Base-by-base conservation (phyloP, 2,113 vertebrate species). In the Tichodroma muraria region DNA sequence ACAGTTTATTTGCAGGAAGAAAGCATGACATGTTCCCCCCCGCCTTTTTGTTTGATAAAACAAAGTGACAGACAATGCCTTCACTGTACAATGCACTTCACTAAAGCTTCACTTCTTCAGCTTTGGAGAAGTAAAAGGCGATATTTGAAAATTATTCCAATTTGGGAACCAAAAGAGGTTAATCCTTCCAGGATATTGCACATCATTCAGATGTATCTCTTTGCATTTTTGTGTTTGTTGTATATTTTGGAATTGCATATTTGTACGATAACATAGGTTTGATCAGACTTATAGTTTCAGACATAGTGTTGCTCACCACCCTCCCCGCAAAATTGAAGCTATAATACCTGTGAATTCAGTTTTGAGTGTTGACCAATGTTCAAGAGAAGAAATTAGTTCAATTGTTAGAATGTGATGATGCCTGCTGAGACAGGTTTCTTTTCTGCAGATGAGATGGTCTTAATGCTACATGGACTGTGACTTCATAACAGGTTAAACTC, bases 381-480 rank as follows among this genome's bases (percentile, higher is more conserved):
- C 72, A 90, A 76, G 60, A 83, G 88, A 85, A 88, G 23, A 79
- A 86, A 91, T 96, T 47, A 93, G 83, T 59, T 59, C 91, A 94
- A 47, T 86, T 95, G 83, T 88, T 72, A 95, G 93, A 86, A 90
- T 49, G 80, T 78, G 80, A 49, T 11, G 4, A 40, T 82, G 78
- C 88, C 92, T 85, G 84, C 82, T 90, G 88, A 96, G 91, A 77
- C 73, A 82, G 75, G 80, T 84, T 93, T 94, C 45, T 85, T 80
- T 95, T 69, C 72, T 84, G 86, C 76, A 92, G 65, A 80, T 89
- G 81, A 85, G 57, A 49, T 80, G 84, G 64, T 93, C 71, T 91
- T 92, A 80, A 68, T 73, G 73, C 65, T 85, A 70, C 52, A 70
- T 10, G 35, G 88, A 53, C 80, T 92, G 85, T 90, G 88, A 85